Evolutionary conservation across 2,888 invertebrate genomes (phyloP).

Genomic region (Chymomyza caudatula): DNA sequence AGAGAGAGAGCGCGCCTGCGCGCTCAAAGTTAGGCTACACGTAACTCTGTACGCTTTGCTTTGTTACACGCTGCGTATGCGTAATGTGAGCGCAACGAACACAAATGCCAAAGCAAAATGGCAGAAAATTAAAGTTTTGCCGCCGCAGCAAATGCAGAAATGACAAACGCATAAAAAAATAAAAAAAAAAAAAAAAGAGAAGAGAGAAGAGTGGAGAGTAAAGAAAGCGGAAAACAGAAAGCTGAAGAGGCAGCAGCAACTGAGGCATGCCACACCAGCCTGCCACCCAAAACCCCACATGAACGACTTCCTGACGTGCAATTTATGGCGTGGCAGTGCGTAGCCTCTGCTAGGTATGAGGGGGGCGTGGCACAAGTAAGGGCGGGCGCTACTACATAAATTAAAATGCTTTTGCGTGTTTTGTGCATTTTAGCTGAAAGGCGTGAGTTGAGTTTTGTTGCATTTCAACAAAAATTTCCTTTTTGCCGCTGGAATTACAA

Average conservation of each 20-base stretch:
- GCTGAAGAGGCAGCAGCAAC: neutral
- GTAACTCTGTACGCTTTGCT: slow-evolving; percentile 20
- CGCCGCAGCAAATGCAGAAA: slow-evolving; percentile 12
- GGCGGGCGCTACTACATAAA: slow-evolving; percentile 15
- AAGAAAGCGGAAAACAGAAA: neutral
- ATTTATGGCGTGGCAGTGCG: slow-evolving; percentile 41
- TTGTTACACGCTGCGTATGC: slow-evolving; percentile 53
- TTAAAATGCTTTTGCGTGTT: slow-evolving; percentile 20
- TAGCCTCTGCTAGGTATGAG: neutral
- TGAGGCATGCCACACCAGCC: neutral
- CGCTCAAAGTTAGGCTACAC: slow-evolving; percentile 56
- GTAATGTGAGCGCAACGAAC: slow-evolving; percentile 48
- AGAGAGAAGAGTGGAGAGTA: neutral
- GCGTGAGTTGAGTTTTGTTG: neutral
- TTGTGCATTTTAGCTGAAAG: neutral
- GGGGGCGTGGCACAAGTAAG: neutral
- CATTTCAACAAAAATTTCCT: neutral
- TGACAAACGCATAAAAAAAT: slow-evolving; percentile 3
- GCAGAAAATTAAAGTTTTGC: slow-evolving; percentile 56
- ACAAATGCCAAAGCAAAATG: slow-evolving; percentile 46
- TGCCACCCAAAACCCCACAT: slow-evolving; percentile 8
- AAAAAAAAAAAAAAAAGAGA: neutral
- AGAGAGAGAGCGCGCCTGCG: slow-evolving; percentile 13
- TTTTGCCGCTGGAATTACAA: neutral
- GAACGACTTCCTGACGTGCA: slow-evolving; percentile 45